Conservation (phyloP, 1,140 invertebrate genomes). For the Drosophila prosaltans region DNA sequence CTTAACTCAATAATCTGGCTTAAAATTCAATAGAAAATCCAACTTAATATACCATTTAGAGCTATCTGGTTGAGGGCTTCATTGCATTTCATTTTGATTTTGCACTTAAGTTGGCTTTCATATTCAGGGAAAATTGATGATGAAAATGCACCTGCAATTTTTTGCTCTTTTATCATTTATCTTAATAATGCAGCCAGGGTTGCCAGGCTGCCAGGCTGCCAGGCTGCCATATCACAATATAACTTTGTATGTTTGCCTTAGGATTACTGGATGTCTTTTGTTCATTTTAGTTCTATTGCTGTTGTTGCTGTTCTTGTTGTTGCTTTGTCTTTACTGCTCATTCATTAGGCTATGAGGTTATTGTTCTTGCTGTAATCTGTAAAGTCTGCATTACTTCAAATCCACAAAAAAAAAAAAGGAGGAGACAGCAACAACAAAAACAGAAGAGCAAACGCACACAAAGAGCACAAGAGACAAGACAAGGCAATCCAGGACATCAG, state of each 20-base stretch:
- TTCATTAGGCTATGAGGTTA: slow-evolving; percentile 47
- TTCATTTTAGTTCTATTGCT: not conserved
- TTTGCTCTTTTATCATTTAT: not conserved
- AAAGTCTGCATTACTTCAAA: slow-evolving; percentile 79
- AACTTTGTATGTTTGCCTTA: not conserved
- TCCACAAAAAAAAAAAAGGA: slow-evolving; percentile 52
- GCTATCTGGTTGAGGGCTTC: no score
- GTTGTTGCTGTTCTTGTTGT: not conserved
- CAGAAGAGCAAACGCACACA: slow-evolving; percentile 13
- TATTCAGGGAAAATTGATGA: no score
- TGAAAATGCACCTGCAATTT: no score
- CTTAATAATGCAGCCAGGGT: slow-evolving; percentile 4
- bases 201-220: not conserved
- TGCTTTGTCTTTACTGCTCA: slow-evolving; percentile 34
- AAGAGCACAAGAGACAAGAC: slow-evolving; percentile 34
- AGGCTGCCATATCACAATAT: not conserved
- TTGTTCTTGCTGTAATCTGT: slow-evolving; percentile 64
- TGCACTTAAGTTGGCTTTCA: no score
- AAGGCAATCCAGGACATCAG: slow-evolving; percentile 31
- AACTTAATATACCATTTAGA: no score
- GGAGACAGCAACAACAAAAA: slow-evolving; percentile 18
- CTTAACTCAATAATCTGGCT: no score
- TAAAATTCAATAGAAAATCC: no score
- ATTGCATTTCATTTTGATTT: no score
- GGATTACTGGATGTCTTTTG: not conserved